phyloP scores from a whole-genome alignment of 2,888 invertebrate genomes.

The Drosophila cracens region DNA sequence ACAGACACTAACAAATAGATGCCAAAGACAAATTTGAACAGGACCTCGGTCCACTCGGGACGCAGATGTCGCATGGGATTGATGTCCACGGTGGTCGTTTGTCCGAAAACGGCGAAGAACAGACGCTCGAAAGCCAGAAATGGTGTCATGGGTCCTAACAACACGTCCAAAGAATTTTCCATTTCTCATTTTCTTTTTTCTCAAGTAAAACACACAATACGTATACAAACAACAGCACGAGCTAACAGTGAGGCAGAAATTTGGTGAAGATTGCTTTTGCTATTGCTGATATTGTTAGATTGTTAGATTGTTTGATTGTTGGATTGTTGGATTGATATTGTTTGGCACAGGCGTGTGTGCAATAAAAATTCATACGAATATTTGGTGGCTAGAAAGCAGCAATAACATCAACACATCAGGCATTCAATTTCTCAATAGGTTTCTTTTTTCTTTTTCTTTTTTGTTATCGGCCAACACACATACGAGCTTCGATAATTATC shows the following conservation, averaged over 20 bases:
- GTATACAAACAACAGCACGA: conserved; percentile 32
- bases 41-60: conserved; percentile 93
- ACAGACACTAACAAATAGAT: conserved; percentile 99
- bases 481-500: conserved; percentile 53
- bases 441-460: conserved; percentile 10
- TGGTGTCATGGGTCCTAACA: conserved; percentile 89
- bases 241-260: conserved; percentile 42
- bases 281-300: conserved; percentile 38
- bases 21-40: conserved; percentile 97
- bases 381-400: conserved; percentile 47
- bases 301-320: conserved; percentile 23
- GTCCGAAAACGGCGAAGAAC: conserved; percentile 99
- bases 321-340: conserved; percentile 21
- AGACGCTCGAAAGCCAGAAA: conserved; percentile 98
- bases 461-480: conserved; percentile 59
- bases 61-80: conserved; percentile 90
- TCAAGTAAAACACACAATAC: conserved; percentile 12
- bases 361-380: conserved; percentile 39
- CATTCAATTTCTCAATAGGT: conserved; percentile 20
- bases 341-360: conserved; percentile 78
- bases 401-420: conserved; percentile 66
- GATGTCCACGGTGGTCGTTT: conserved; percentile 94
- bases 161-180: conserved; percentile 35
- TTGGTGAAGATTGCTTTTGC: conserved; percentile 36
- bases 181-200: conserved; percentile 29